Conservation (phyloP, 2,113 vertebrate genomes). For the Abramis brama region DNA sequence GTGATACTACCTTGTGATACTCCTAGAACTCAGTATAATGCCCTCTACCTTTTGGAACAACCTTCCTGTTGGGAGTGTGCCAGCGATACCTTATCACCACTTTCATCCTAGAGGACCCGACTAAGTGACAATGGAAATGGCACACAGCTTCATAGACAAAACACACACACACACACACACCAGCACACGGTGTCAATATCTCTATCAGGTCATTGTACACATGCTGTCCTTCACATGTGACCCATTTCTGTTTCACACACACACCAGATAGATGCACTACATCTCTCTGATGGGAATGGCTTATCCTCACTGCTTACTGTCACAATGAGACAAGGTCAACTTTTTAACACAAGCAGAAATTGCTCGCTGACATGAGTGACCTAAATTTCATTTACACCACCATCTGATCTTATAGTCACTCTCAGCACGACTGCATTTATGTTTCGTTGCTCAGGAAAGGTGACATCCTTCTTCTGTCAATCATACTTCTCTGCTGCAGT, state of each 20-base stretch:
- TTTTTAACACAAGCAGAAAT: constrained; percentile 1
- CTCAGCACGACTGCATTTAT: not conserved
- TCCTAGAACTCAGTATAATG: not conserved
- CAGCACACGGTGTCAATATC: not conserved
- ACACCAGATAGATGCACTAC: not conserved
- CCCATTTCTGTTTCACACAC: not conserved
- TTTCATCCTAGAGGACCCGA: not conserved
- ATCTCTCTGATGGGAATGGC: not conserved
- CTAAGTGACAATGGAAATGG: not conserved
- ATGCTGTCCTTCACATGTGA: not conserved
- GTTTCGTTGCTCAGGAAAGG: not conserved
- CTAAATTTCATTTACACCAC: not conserved
- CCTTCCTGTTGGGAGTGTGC: too few relatives aligned
- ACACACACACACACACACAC: constrained; percentile 19
- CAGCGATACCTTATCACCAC: not conserved
- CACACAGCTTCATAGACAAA: not conserved
- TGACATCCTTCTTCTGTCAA: not conserved
- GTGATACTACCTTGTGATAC: too few relatives aligned
- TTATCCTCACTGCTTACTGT: not conserved
- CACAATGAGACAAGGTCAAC: not conserved
- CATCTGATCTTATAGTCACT: constrained; percentile 13
- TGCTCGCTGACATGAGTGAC: not conserved
- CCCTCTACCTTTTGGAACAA: not conserved
- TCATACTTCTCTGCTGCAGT: constrained; percentile 14
- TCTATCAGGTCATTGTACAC: not conserved